Base-by-base conservation (phyloP, 2,797 vertebrate species). In the Champsocephalus gunnari region DNA sequence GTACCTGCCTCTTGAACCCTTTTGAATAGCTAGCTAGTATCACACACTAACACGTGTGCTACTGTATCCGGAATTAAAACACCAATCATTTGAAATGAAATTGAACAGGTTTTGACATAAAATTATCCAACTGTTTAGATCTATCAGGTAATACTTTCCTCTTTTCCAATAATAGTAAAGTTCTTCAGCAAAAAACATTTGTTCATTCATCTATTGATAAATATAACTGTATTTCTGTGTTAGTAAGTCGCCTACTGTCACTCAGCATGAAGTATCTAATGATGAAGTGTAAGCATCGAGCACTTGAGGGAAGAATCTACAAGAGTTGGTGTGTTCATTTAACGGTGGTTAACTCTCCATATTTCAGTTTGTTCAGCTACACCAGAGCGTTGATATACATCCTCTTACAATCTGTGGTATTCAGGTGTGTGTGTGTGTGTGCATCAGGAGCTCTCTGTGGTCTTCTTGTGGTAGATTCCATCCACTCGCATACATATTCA, bases 401-500 rank as follows among this genome's bases (percentile, higher is more conserved):
- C 60, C 71, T 50, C 55, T 66, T 71, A 73, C 80, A 62, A 64
- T 67, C 66, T 49, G 71, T 79, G 80, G 69, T 76, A 75, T 87
- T 80, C 71, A 83, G 71, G 75, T 82, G 34, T 38, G 34, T 59
- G 57, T 48, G 47, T 48, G 47, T 48, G 47, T 78, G 56, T 62
- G 61, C 24, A 34, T 67, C 34, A 41, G 72, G 64, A 49, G 70
- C 65, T 63, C 65, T 84, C 83, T 87, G 84, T 68, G 83, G 81
- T 79, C 62, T 14, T 50, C 69, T 73, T 80, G 63, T 68, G 74
- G 78, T 67, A 66, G 84, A 82, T 79, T 90, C 82, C 84, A 79
- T 85, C 12, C 51, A 64, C 75, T 55, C 3, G 0, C 71, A 87
- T 91, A 71, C 84, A 91, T 92, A 91, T 91, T 93, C 78, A 92